phyloP scores from a whole-genome alignment of 2,888 invertebrate genomes.

The Brachyptera risi region DNA sequence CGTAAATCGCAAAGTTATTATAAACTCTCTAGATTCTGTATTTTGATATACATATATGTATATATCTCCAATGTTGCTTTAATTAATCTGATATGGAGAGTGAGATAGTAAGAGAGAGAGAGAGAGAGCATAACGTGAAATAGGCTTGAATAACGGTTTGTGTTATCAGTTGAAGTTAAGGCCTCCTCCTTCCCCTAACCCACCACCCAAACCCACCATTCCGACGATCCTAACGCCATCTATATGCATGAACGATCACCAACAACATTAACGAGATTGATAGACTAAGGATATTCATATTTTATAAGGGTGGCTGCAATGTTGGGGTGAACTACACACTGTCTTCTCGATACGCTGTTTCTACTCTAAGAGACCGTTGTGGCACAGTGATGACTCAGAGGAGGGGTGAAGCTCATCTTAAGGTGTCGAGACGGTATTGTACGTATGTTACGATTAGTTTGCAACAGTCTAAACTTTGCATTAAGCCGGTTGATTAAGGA shows the following conservation, averaged over 20 bases:
- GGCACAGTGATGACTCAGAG: not conserved
- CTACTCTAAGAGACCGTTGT: conserved; percentile 9
- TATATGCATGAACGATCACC: conserved; percentile 41
- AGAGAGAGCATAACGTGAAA: conserved; percentile 22
- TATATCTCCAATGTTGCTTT: conserved; percentile 51
- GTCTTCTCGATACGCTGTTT: conserved; percentile 10
- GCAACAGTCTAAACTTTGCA: conserved; percentile 3
- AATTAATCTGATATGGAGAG: conserved; percentile 49
- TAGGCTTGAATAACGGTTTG: conserved; percentile 28
- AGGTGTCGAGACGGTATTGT: not conserved
- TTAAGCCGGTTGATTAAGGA: conserved; percentile 19
- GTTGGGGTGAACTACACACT: conserved; percentile 8
- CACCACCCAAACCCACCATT: conserved; percentile 34
- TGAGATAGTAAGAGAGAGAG: too few species aligned
- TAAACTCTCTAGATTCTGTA: conserved; percentile 48
- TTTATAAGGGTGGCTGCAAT: conserved; percentile 28
- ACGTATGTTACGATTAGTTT: conserved; percentile 20
- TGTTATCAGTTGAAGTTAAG: conserved; percentile 35
- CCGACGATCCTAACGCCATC: conserved; percentile 37
- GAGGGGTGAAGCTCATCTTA: not conserved
- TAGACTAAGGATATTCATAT: conserved; percentile 33
- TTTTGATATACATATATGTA: too few species aligned
- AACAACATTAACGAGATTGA: conserved; percentile 33
- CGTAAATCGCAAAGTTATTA: conserved; percentile 52
- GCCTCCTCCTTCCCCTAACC: conserved; percentile 33